Conservation (phyloP, 1,140 invertebrate genomes). For the Drosophila prosaltans region DNA sequence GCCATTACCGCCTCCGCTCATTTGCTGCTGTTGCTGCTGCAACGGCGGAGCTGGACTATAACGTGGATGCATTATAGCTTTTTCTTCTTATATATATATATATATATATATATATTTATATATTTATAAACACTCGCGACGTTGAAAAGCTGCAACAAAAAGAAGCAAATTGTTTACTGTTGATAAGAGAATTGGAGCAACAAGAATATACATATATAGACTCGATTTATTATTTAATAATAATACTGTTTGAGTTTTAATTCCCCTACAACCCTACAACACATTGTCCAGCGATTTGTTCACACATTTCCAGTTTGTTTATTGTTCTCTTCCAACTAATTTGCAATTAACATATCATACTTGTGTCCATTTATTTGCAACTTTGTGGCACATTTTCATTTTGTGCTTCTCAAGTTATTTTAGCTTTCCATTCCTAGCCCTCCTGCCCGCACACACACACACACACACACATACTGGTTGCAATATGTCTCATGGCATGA, state of each 20-base stretch:
- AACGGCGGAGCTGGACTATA: conserved; percentile 64
- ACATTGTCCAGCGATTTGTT: neutral
- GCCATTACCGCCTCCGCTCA: conserved; percentile 35
- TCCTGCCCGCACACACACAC: neutral
- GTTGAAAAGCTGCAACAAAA: conserved; percentile 22
- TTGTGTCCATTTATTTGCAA: conserved; percentile 22
- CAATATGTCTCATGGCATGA: conserved; percentile 44
- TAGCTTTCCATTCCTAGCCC: conserved; percentile 2
- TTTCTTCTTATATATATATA: neutral
- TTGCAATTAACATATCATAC: conserved; percentile 3
- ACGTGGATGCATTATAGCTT: conserved; percentile 59
- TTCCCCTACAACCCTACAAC: no score
- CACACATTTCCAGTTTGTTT: conserved; percentile 4
- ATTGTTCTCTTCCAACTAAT: neutral
- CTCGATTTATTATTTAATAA: no score
- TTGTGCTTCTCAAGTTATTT: conserved; percentile 42
- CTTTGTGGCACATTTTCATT: conserved; percentile 32
- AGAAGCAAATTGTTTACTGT: neutral
- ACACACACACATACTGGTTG: conserved; percentile 22
- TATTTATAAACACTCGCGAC: conserved; percentile 7
- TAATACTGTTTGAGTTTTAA: no score
- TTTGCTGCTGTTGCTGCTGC: conserved; percentile 53
- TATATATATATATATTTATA: neutral
- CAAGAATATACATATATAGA: conserved; percentile 15
- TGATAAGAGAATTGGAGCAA: conserved; percentile 20